These are phyloP conservation scores for Kryptopterus vitreolus DNA, from an alignment of 2,797 vertebrate species.

Conservation along the genomic window DNA sequence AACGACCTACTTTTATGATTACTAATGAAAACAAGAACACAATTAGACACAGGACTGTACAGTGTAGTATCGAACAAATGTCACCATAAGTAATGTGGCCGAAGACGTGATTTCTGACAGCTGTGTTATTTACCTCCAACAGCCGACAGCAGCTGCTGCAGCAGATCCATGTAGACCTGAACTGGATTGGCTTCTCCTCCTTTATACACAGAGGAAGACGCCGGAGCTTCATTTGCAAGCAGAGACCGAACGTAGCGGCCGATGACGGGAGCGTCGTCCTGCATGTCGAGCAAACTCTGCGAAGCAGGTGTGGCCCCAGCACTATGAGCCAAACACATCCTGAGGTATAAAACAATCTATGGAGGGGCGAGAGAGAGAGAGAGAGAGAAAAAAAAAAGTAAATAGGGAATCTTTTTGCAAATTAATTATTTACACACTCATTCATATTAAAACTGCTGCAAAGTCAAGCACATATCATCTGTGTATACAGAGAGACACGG, in stretches of 20 bases:
- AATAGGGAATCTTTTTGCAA: not conserved
- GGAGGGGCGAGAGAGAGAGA: slow-evolving; percentile 6
- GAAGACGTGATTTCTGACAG: not conserved
- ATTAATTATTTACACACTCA: not conserved
- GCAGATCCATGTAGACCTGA: slow-evolving; percentile 88
- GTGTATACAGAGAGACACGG: too few species aligned
- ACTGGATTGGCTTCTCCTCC: slow-evolving; percentile 84
- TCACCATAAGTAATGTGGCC: not conserved
- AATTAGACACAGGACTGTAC: not conserved
- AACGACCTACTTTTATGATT: not conserved
- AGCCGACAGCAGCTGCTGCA: slow-evolving; percentile 91
- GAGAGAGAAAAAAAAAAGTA: not conserved
- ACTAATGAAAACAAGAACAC: not conserved
- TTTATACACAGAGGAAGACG: slow-evolving; percentile 71
- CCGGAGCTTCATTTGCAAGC: slow-evolving; percentile 75
- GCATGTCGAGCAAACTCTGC: slow-evolving; percentile 89
- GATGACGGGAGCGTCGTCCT: slow-evolving; percentile 92
- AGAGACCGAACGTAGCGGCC: slow-evolving; percentile 86
- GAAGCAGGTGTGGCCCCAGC: slow-evolving; percentile 84
- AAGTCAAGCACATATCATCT: not conserved
- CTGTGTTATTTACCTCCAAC: slow-evolving; percentile 81
- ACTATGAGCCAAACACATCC: slow-evolving; percentile 95
- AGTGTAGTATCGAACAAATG: not conserved
- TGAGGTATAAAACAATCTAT: slow-evolving; percentile 92
- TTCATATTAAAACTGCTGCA: slow-evolving; percentile 1